A percentile compares a stretch with the other conserved stretches of the same genome.
Conservation (phyloP, 2,888 invertebrate species). For the Drosophila colorata region DNA sequence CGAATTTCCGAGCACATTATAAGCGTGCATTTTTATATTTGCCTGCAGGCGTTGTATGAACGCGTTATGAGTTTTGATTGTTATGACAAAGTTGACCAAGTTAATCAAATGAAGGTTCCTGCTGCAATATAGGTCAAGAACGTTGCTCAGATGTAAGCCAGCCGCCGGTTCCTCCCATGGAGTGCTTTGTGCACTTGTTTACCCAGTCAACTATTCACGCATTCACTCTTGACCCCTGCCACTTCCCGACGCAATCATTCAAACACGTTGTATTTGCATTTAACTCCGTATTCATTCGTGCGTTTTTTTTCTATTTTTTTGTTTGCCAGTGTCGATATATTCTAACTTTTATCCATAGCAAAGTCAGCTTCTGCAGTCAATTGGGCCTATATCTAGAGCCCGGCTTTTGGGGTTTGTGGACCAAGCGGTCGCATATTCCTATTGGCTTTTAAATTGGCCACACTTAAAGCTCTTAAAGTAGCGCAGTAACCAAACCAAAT, state of each 20-base stretch:
- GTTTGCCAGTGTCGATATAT: conserved; percentile 7
- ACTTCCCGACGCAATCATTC: conserved; percentile 35
- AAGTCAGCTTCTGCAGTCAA: not conserved
- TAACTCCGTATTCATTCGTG: conserved; percentile 16
- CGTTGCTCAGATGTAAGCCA: not conserved
- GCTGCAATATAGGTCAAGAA: conserved; percentile 9
- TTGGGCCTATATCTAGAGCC: not conserved
- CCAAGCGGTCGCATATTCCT: too few species aligned
- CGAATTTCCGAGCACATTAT: not conserved
- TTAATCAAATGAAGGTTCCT: not conserved
- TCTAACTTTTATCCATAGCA: not conserved
- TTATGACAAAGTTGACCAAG: not conserved
- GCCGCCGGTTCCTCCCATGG: conserved; percentile 9
- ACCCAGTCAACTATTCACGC: conserved; percentile 54
- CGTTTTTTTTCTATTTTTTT: conserved; percentile 4
- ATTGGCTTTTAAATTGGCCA: not conserved
- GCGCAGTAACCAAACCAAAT: not conserved
- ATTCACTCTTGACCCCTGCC: conserved; percentile 46
- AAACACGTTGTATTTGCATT: conserved; percentile 43
- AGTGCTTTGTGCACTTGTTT: conserved; percentile 41
- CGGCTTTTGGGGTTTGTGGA: not conserved
- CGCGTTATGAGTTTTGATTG: not conserved
- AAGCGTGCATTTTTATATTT: too few species aligned
- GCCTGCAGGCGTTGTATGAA: not conserved
- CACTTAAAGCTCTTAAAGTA: not conserved